Base-by-base conservation (phyloP, 2,113 vertebrate genomes). In the Embiotoca jacksoni region DNA sequence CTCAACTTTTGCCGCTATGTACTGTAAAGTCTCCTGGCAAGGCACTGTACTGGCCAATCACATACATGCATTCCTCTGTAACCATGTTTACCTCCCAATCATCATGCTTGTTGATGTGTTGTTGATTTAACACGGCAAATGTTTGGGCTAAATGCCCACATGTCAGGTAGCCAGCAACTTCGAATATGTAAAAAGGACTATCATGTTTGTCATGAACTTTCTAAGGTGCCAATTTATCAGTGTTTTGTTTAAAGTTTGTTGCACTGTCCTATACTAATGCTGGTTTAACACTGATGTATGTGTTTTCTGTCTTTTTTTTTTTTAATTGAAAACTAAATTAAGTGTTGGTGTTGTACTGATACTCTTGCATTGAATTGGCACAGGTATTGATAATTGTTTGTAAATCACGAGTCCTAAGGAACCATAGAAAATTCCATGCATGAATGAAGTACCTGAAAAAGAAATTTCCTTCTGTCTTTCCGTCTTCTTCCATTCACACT, bases 401-500 rank as follows among this genome's bases (percentile, higher is more conserved):
- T 6, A 30, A 16, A n/a, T 16, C 1, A 7, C 16, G 62, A 31
- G 3, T 15, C 35, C 6, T 59, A 37, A 55, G 47, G 41, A 44
- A 56, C n/a, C 2, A 2, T 49, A 5, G 9, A 33, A 46, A 41
- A 2, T 3, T 0, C 1, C 9, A 6, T 16, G 31, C 5, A 64
- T 36, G 41, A 49, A 36, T 52, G 1, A 50, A 57, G 35, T 35
- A 11, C 35, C 52, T 60, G 14, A 36, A n/a, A 67, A 63, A 47
- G 8, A 31, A 31, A 31, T 37, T 54, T 35, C 5, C 50, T 36
- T 36, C 10, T 72, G 7, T 10, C 5, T 50, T 31, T 52, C 9
- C 33, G 23, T 30, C 35, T 41, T 66, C 50, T 65, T 57, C 41
- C 67, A 56, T 81, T 70, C 31, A 62, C 56, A 0, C 67, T 60